Percentiles rank a stretch among this genome's conserved stretches.
Evolutionary conservation across 2,888 invertebrate species (phyloP).

Genomic region (Pilophorus perplexus): DNA sequence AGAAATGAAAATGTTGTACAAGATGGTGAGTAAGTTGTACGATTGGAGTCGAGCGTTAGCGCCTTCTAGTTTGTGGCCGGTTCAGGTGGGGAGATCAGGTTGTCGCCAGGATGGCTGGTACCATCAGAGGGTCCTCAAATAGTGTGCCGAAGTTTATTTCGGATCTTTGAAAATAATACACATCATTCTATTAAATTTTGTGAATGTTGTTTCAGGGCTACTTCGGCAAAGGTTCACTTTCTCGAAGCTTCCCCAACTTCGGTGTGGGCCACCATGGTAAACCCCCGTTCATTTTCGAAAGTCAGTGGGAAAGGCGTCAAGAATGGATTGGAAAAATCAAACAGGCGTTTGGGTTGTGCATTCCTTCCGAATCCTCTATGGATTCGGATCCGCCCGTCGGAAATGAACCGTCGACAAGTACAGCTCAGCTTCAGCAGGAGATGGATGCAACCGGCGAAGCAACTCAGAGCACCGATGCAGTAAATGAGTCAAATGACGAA

Average conservation of each 20-base stretch:
- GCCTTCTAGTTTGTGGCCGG: too few species aligned
- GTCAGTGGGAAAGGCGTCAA: constrained; percentile 62
- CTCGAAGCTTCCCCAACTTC: constrained; percentile 58
- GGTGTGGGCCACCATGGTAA: constrained; percentile 53
- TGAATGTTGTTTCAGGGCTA: constrained; percentile 58
- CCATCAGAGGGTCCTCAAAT: too few species aligned
- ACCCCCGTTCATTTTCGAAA: constrained; percentile 58
- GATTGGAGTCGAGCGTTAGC: neutral
- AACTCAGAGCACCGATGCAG: neutral
- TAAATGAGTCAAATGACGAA: neutral
- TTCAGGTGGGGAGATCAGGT: too few species aligned
- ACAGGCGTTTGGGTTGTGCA: neutral
- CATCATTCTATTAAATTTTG: too few species aligned
- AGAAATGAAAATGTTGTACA: constrained; percentile 62
- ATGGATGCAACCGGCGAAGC: neutral
- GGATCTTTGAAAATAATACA: too few species aligned
- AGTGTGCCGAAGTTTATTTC: too few species aligned
- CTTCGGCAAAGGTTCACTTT: constrained; percentile 71
- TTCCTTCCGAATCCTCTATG: too few species aligned
- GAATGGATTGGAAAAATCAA: constrained; percentile 54
- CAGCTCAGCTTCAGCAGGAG: neutral
- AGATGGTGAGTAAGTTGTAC: constrained; percentile 54
- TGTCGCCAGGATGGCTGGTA: too few species aligned
- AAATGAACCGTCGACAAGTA: too few species aligned
- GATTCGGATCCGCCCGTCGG: too few species aligned